A percentile compares a stretch with the other conserved stretches of the same genome.
These are phyloP conservation scores for Chrysogorgia sp. DNA, from an alignment of 92 coral and sea anemone species.

Conservation along the genomic window DNA sequence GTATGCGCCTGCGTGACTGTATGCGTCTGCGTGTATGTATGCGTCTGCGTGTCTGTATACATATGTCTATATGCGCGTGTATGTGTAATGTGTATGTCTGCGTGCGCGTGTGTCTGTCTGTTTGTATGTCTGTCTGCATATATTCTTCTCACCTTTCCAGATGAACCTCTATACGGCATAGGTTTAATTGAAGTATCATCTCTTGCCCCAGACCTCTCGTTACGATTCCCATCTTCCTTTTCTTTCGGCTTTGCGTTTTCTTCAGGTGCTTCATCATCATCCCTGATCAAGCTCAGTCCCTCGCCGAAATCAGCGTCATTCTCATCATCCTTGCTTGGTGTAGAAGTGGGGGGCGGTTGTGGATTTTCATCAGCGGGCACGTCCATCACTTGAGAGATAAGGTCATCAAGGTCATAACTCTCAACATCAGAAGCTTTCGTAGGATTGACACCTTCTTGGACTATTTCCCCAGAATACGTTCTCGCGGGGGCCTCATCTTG, in stretches of 20 bases:
- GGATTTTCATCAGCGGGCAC: neutral
- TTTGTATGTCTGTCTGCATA: too few species aligned
- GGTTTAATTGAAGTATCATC: slow-evolving; percentile 10
- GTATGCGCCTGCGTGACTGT: neutral
- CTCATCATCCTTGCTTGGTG: slow-evolving; percentile 27
- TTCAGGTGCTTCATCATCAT: slow-evolving; percentile 11
- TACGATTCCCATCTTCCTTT: neutral
- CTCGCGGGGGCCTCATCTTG: slow-evolving; percentile 13
- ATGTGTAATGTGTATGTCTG: neutral
- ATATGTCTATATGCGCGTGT: neutral
- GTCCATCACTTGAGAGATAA: slow-evolving; percentile 14
- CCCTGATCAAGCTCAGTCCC: slow-evolving; percentile 35
- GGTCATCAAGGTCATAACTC: slow-evolving; percentile 13
- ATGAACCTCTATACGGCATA: neutral
- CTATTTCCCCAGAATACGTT: slow-evolving; percentile 15
- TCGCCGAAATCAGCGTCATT: slow-evolving; percentile 42
- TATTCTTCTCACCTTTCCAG: neutral
- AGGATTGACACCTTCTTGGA: slow-evolving; percentile 29
- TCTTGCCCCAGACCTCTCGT: slow-evolving; percentile 9
- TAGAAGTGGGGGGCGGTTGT: slow-evolving; percentile 18
- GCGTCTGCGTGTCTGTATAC: too few species aligned
- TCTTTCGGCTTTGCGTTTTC: neutral
- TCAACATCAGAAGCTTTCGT: slow-evolving; percentile 11
- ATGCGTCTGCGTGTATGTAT: too few species aligned
- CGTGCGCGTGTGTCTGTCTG: neutral